Percentiles rank a stretch among this genome's conserved stretches.
phyloP scores from a whole-genome alignment of 2,888 invertebrate species.

The Dilophus febrilis region DNA sequence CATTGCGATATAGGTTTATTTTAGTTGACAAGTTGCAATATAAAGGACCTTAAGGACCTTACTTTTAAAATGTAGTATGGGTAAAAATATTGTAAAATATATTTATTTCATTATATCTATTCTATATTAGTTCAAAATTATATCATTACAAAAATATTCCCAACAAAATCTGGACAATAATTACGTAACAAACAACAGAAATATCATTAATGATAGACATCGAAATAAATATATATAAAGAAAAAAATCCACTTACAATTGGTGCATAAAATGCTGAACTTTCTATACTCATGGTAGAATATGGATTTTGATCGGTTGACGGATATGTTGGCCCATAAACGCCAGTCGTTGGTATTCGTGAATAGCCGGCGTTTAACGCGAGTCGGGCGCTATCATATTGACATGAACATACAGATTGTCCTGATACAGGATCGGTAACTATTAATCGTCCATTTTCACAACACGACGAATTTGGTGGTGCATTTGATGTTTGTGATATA shows the following conservation, averaged over 20 bases:
- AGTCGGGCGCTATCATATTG: conserved; percentile 81
- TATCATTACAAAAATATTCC: no score
- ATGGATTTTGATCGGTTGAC: conserved; percentile 81
- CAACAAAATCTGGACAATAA: no score
- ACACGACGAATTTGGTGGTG: conserved; percentile 39
- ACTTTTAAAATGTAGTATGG: no score
- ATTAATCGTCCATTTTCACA: conserved; percentile 84
- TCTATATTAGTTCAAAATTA: no score
- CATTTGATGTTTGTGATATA: conserved; percentile 28
- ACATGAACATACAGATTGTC: conserved; percentile 86
- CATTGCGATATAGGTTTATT: no score
- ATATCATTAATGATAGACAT: no score
- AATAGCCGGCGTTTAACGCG: conserved; percentile 66
- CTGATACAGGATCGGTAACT: conserved; percentile 83
- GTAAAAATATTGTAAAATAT: no score
- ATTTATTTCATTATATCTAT: no score
- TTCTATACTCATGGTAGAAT: conserved; percentile 82
- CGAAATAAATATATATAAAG: neutral
- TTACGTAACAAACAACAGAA: no score
- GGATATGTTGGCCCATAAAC: conserved; percentile 78
- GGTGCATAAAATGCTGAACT: conserved; percentile 92
- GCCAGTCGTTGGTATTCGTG: conserved; percentile 58
- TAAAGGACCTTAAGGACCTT: no score
- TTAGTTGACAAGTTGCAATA: no score
- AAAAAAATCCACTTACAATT: conserved; percentile 61